Evolutionary conservation across 2,113 vertebrate genomes (phyloP).

Genomic region (Gobius niger): DNA sequence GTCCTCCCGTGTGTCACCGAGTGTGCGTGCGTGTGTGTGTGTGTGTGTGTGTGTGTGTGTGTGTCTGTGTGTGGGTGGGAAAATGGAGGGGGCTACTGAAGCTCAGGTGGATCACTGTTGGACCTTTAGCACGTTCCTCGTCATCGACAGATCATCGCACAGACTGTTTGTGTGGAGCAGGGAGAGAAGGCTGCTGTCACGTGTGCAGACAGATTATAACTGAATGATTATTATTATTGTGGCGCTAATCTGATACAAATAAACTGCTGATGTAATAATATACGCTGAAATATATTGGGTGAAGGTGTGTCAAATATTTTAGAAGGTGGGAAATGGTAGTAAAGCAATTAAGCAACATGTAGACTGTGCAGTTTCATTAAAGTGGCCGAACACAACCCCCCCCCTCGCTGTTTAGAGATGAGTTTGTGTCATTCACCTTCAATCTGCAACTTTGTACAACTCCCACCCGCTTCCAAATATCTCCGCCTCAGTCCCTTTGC

Average conservation of each 20-base stretch:
- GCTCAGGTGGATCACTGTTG: constrained; percentile 63
- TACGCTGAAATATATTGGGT: too few species aligned
- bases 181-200: constrained; percentile 29
- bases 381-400: too few species aligned
- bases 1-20: not conserved
- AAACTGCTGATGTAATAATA: not conserved
- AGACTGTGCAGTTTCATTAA: constrained; percentile 6
- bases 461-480: too few species aligned
- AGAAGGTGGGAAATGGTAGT: too few species aligned
- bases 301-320: too few species aligned
- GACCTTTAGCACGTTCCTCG: constrained; percentile 63
- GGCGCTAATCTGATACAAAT: not conserved
- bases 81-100: not conserved
- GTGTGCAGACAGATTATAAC: not conserved
- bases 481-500: too few species aligned
- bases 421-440: constrained; percentile 52
- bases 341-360: too few species aligned
- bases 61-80: constrained; percentile 4
- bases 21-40: not conserved
- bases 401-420: too few species aligned
- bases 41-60: too few species aligned
- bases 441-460: not conserved
- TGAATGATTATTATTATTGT: not conserved
- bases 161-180: constrained; percentile 57
- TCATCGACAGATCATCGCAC: constrained; percentile 44